phyloP scores from a whole-genome alignment of 2,797 vertebrate genomes.

The Gobionotothen gibberifrons region DNA sequence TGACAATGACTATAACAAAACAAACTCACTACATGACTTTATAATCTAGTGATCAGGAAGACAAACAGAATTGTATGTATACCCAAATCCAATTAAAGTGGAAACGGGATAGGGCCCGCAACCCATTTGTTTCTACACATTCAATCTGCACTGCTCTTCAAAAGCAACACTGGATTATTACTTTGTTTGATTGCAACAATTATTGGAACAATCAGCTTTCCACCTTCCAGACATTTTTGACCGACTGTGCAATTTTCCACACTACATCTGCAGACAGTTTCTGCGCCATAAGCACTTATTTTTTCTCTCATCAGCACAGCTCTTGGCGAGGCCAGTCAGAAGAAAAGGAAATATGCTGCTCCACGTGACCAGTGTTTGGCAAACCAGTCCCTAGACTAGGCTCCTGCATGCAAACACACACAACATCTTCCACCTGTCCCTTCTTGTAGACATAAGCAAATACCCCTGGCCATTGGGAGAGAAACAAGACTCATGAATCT shows the following conservation, averaged over 20 bases:
- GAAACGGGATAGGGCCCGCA: constrained; percentile 54
- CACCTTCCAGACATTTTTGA: constrained; percentile 69
- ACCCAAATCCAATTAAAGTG: constrained; percentile 75
- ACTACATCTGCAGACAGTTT: constrained; percentile 51
- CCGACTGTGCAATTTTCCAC: constrained; percentile 64
- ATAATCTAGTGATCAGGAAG: constrained; percentile 63
- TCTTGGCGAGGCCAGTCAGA: background rate
- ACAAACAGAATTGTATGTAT: constrained; percentile 67
- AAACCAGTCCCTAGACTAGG: constrained; percentile 45
- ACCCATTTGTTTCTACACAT: constrained; percentile 70
- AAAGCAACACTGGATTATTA: constrained; percentile 60
- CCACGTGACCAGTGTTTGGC: constrained; percentile 29
- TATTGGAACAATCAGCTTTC: constrained; percentile 63
- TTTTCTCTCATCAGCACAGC: constrained; percentile 1
- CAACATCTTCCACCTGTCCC: constrained; percentile 23
- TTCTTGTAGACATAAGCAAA: constrained; percentile 35
- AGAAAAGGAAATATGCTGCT: background rate
- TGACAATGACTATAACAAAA: constrained; percentile 55
- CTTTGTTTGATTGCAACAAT: constrained; percentile 75
- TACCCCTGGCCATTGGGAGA: constrained; percentile 28
- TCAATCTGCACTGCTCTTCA: constrained; percentile 66
- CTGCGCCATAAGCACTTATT: constrained; percentile 33
- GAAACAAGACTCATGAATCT: constrained; percentile 63
- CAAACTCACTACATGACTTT: constrained; percentile 37
- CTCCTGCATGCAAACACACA: constrained; percentile 20